A percentile compares a stretch with the other conserved stretches of the same genome.
Evolutionary conservation across 35 echinoderm and acorn worm species (phyloP).

Genomic region (Nesometra sesokonis): DNA sequence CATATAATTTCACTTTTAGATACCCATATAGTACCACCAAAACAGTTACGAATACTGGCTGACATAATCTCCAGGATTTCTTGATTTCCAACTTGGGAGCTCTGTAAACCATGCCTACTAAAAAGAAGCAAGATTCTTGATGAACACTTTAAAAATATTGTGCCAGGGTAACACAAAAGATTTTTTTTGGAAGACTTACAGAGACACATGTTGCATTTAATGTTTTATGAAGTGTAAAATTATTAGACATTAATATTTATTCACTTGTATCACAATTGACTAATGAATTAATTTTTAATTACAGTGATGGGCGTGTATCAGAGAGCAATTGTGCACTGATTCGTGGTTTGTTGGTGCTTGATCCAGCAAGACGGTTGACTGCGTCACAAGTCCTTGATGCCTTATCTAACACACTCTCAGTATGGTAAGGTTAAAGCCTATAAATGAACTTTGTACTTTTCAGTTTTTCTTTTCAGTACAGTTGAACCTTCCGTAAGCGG

Average conservation of each 20-base stretch:
- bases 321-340: constrained; percentile 76
- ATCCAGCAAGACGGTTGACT: constrained; percentile 63
- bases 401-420: constrained; percentile 52
- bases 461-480: no score
- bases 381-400: constrained; percentile 66
- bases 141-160: not conserved
- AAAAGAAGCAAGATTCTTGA: no score
- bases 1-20: no score
- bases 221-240: not conserved
- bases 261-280: not conserved
- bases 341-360: constrained; percentile 62
- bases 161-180: no score
- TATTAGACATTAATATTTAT: not conserved
- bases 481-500: no score
- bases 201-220: not conserved
- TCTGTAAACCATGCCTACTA: no score
- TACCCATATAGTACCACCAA: no score
- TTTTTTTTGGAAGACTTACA: not conserved
- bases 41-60: no score
- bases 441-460: no score
- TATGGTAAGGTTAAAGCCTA: constrained; percentile 56
- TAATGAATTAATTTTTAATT: constrained; percentile 17
- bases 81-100: no score
- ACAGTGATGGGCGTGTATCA: constrained; percentile 87
- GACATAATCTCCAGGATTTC: no score